Percentiles rank a stretch among this genome's conserved stretches.
phyloP scores from a whole-genome alignment of 1,140 invertebrate species.

The Ceratosolen solmsi region DNA sequence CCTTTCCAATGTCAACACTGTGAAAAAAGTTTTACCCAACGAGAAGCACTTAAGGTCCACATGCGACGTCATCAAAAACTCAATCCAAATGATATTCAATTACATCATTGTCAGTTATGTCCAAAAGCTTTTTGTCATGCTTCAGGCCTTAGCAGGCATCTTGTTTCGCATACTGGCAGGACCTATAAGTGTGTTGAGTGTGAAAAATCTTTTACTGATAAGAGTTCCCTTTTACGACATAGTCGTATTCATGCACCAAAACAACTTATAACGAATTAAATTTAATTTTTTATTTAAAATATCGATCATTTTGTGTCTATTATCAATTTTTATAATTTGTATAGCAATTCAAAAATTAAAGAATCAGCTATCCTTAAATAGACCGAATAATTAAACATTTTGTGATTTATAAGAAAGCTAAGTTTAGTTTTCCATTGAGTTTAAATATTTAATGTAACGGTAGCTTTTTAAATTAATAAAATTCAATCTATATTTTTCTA shows the following conservation, averaged over 20 bases:
- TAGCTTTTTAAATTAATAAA: too few relatives aligned
- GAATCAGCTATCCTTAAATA: background rate
- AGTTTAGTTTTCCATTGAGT: too few relatives aligned
- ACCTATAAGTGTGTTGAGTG: conserved; percentile 80
- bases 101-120: conserved; percentile 81
- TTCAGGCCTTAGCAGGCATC: conserved; percentile 81
- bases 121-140: conserved; percentile 80
- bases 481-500: too few relatives aligned
- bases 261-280: conserved; percentile 55
- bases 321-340: background rate
- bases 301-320: background rate
- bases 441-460: too few relatives aligned
- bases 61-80: conserved; percentile 77
- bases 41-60: conserved; percentile 79
- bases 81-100: conserved; percentile 75
- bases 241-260: conserved; percentile 72
- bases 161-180: conserved; percentile 80
- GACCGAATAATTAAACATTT: too few relatives aligned
- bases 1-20: conserved; percentile 87
- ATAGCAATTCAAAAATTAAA: conserved; percentile 24
- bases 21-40: conserved; percentile 82
- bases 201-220: conserved; percentile 80
- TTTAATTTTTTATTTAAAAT: conserved; percentile 24
- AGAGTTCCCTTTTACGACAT: conserved; percentile 80
- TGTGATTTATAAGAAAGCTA: too few relatives aligned